Evolutionary conservation across 2,113 vertebrate genomes (phyloP), one percentile per base, ranked within the genome.

Genomic region (Albula goreensis): DNA sequence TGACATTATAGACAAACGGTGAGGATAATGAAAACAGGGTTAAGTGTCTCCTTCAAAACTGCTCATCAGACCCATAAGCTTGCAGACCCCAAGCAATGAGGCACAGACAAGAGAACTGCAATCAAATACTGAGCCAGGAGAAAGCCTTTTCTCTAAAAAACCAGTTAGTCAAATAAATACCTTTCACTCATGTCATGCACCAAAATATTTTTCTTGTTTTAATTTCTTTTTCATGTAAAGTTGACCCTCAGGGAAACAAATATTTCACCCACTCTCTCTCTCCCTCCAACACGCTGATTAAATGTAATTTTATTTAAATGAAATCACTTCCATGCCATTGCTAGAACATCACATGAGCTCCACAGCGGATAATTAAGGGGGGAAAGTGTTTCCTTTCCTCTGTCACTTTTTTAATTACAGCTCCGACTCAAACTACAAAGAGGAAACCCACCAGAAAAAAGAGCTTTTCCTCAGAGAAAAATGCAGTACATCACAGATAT

Each of bases 231-330:
- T 88, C 90, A 84, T 87, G 89, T 93, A 89, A 90, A 85, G 83
- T 92, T 91, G 91, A 92, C 91, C 89, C 87, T 53, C 49, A 60
- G 82, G 88, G 88, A 60, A 88, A 81, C 84, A 80, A 90, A 87
- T 85, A 85, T 91, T 86, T 86, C 78, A 85, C 82, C 70, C 51
- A 82, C 86, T 50, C 9, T 0, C 1, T 48, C 83, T 82, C 83
- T 80, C 31, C 31, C 31, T 41, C 31, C 85, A 22, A 83, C 82
- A 85, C 4, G 5, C 87, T 89, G 89, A 93, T 93, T 91, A 88
- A 92, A 92, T 93, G 90, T 11, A 84, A 82, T 87, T 88, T 92
- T 89, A 92, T 91, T 92, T 88, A 92, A 90, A 93, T 92, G 77
- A 91, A 91, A 91, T 91, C 86, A 48, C 88, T 86, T 57, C 83